Conservation (phyloP, 2,888 invertebrate species). For the Lithosia quadra region DNA sequence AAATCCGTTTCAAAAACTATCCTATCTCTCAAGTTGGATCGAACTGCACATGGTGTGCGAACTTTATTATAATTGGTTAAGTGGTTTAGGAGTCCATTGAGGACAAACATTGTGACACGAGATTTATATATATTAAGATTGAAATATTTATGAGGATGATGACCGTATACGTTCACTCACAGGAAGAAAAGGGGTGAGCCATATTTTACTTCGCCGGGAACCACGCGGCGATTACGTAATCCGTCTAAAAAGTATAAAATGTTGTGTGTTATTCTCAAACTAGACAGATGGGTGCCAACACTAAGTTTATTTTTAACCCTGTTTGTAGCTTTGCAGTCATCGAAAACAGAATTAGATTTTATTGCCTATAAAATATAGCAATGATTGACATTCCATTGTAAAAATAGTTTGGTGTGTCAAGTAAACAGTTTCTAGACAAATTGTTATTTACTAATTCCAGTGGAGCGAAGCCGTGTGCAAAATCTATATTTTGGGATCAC, state of each 20-base stretch:
- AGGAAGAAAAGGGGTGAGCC: too few relatives aligned
- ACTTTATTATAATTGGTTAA: too few relatives aligned
- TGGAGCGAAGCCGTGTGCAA: conserved; percentile 46
- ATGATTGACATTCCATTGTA: conserved; percentile 25
- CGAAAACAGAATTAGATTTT: conserved; percentile 9
- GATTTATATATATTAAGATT: too few relatives aligned
- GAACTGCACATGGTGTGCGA: too few relatives aligned
- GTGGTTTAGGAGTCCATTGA: too few relatives aligned
- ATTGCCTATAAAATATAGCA: conserved; percentile 15
- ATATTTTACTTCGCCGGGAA: not conserved
- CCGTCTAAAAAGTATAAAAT: not conserved
- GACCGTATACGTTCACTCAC: too few relatives aligned
- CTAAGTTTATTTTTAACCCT: conserved; percentile 10
- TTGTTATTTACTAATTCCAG: conserved; percentile 23
- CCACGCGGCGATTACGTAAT: not conserved
- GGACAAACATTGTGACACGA: too few relatives aligned
- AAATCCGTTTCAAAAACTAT: too few relatives aligned
- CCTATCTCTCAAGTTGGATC: too few relatives aligned
- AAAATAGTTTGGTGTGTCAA: conserved; percentile 23
- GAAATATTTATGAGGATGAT: too few relatives aligned
- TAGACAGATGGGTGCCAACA: conserved; percentile 18
- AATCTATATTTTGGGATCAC: not conserved
- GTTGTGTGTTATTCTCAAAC: conserved; percentile 13
- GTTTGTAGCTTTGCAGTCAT: conserved; percentile 12
- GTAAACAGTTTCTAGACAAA: conserved; percentile 22